Evolutionary conservation across 2,888 invertebrate genomes (phyloP).

Genomic region (Axea sp.): DNA sequence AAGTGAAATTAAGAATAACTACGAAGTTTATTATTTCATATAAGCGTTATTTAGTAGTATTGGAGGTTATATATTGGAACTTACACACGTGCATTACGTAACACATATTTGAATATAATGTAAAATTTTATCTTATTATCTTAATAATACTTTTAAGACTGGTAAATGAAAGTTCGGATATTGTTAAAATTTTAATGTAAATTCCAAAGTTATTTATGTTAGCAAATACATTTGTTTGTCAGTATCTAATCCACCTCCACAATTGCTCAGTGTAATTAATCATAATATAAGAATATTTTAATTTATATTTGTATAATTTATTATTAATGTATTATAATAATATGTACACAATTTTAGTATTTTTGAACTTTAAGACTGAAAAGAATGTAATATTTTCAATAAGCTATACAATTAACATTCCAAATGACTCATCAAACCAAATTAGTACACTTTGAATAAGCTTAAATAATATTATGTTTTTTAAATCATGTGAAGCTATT

Average conservation of each 20-base stretch:
- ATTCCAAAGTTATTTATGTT: neutral
- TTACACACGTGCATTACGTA: too few relatives aligned
- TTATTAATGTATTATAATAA: conserved; percentile 30
- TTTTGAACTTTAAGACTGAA: conserved; percentile 68
- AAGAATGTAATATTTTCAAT: conserved; percentile 49
- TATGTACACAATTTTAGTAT: conserved; percentile 52
- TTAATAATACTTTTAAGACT: conserved; percentile 21
- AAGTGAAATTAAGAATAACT: too few relatives aligned
- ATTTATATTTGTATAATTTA: conserved; percentile 8
- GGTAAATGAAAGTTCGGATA: conserved; percentile 9
- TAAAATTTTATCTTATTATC: too few relatives aligned
- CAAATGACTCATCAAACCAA: conserved; percentile 47
- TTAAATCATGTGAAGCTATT: too few relatives aligned
- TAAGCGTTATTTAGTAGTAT: too few relatives aligned
- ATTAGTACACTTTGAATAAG: conserved; percentile 40
- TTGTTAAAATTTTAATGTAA: neutral
- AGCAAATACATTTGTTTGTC: conserved; percentile 6
- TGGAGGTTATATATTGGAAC: too few relatives aligned
- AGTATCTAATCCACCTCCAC: conserved; percentile 18
- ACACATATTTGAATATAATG: too few relatives aligned
- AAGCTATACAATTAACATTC: conserved; percentile 55
- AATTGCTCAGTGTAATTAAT: conserved; percentile 31
- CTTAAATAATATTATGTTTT: conserved; percentile 25
- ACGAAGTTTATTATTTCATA: too few relatives aligned
- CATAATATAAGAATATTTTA: neutral